phyloP scores from a whole-genome alignment of 2,113 vertebrate species.

The Apodemus sylvaticus region DNA sequence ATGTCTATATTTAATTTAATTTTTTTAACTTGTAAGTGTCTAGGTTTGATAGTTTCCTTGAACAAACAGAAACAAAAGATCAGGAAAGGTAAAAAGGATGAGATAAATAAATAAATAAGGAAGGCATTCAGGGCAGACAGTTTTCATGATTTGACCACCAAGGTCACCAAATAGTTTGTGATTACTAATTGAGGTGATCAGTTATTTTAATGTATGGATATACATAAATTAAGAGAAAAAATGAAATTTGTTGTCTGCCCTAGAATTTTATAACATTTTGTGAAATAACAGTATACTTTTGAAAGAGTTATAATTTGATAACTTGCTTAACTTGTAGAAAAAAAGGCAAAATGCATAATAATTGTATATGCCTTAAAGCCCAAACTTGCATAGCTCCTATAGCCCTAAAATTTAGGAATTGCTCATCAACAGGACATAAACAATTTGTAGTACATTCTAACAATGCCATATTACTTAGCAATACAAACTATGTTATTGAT shows the following conservation, averaged over 20 bases:
- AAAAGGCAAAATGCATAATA: background rate
- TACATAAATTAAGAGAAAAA: background rate
- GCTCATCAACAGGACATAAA: background rate
- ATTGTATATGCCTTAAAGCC: background rate
- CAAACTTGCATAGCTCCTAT: background rate
- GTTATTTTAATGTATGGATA: background rate
- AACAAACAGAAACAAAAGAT: conserved; percentile 35
- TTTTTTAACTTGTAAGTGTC: background rate
- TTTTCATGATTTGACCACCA: conserved; percentile 5
- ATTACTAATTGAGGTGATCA: background rate
- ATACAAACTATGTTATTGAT: background rate
- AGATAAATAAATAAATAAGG: conserved; percentile 35
- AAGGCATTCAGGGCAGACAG: background rate
- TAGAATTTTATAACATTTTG: background rate
- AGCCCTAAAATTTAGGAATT: conserved; percentile 3
- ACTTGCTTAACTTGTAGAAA: background rate
- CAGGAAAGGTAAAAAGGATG: background rate
- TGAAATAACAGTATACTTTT: conserved; percentile 1
- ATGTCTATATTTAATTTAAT: conserved; percentile 11
- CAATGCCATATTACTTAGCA: conserved; percentile 12
- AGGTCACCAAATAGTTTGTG: background rate
- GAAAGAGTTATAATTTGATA: conserved; percentile 26
- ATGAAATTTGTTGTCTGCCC: background rate
- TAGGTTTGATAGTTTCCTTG: conserved; percentile 37
- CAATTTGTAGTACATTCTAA: background rate